Evolutionary conservation across 2,797 vertebrate genomes (phyloP).

Genomic region (Columba guinea): DNA sequence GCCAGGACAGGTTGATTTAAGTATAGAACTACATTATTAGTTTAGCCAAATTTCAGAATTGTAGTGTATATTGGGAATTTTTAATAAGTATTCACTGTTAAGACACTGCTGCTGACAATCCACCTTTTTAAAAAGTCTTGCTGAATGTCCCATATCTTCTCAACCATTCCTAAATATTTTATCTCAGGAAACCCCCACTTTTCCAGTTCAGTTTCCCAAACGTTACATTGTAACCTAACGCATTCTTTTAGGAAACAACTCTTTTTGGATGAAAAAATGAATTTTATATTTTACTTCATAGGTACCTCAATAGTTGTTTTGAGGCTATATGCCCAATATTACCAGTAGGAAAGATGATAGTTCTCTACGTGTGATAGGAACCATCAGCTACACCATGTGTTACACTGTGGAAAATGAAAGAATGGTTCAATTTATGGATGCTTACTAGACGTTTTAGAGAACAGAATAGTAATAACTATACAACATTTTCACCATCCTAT

Average conservation of each 20-base stretch:
- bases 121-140: neutral
- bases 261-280: neutral
- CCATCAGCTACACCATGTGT: neutral
- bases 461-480: neutral
- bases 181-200: neutral
- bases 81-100: neutral
- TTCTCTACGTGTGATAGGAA: neutral
- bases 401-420: neutral
- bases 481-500: neutral
- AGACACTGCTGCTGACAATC: neutral
- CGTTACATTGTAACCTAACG: fast-evolving
- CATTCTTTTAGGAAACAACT: neutral
- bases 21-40: neutral
- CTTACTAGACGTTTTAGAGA: neutral
- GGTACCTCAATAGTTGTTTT: neutral
- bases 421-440: neutral
- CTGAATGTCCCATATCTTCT: neutral
- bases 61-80: neutral
- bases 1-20: neutral
- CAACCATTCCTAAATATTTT: neutral
- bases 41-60: slow-evolving; percentile 16
- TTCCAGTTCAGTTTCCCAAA: neutral
- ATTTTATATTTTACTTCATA: neutral
- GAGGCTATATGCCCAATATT: neutral
- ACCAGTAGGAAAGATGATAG: neutral